Evolutionary conservation across 1,140 invertebrate genomes (phyloP), one percentile per base, ranked within the genome.

Genomic region (Luehdorfia chinensis): DNA sequence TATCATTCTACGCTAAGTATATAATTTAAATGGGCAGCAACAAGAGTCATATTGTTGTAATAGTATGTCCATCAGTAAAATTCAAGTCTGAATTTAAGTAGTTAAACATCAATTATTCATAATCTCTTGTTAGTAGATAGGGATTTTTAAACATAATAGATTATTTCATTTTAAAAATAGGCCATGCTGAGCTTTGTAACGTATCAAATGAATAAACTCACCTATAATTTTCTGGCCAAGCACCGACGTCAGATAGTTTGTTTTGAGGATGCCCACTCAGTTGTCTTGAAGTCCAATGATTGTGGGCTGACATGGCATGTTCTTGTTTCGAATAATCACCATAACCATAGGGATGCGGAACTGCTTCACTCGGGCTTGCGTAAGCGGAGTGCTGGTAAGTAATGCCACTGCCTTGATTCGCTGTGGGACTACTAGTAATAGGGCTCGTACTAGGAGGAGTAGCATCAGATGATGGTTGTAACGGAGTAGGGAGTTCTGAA

Each of bases 151-250:
- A 21, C n/a, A n/a, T n/a, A n/a, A n/a, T n/a, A n/a, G n/a, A n/a
- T n/a, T n/a, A n/a, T n/a, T n/a, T n/a, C n/a, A n/a, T n/a, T n/a
- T n/a, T n/a, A n/a, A n/a, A n/a, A n/a, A n/a, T n/a, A n/a, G n/a
- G n/a, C n/a, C n/a, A n/a, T n/a, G n/a, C n/a, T n/a, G n/a, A n/a
- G n/a, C n/a, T n/a, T n/a, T n/a, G n/a, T n/a, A n/a, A n/a, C n/a
- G 15, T 33, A 12, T 43, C 28, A 46, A 43, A 43, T 15, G 12
- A 39, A 49, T 58, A 46, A 56, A 57, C 78, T 86, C 59, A 88
- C 87, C 87, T 87, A 75, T 88, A 88, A 72, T 88, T 88, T 72
- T 88, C 87, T 45, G 84, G 74, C 87, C 87, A 88, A 2, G 77
- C 66, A 46, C 84, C 57, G 28, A 88, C 83, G 66, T 88, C 87